Base-by-base conservation (phyloP, 2,797 vertebrate genomes). In the Pteronotus mesoamericanus region DNA sequence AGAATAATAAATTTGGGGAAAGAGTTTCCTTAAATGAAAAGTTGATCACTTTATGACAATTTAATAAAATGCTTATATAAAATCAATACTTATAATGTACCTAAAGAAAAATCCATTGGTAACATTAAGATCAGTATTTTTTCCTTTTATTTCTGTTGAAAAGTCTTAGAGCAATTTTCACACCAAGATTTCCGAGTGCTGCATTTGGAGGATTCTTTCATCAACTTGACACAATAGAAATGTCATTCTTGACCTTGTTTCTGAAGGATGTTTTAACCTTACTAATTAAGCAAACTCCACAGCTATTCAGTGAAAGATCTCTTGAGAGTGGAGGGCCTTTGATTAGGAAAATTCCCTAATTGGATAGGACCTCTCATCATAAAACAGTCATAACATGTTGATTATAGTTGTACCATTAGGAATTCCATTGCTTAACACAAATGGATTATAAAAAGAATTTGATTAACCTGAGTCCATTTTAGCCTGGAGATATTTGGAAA, bases 291-390 rank as follows among this genome's bases (percentile, higher is more conserved):
- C 57, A 95, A 66, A 48, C 32, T 89, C 34, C 10, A 59, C 14
- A 21, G 7, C 46, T 86, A 69, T 91, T 96, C 89, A 93, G 48
- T 55, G 15, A 91, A 91, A 84, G 29, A 37, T 87, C 94, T 93
- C 94, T 77, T 93, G 95, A 94, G 87, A 93, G 24, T 48, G 26
- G 93, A 93, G 79, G 42, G 87, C 44, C 93, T 96, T 91, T 97
- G 89, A 96, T 91, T 93, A 44, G 92, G 86, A 53, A 96, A 95
- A 91, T 96, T 85, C 69, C 53, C 89, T 96, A 96, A 96, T 95
- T 96, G 89, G 55, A 80, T 86, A 75, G 84, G 53, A 34, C 44
- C 80, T 94, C 74, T 96, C 39, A 86, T 91, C 64, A 78, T 46
- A 71, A 94, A 92, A 74, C 53, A 79, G 71, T 94, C 85, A 94